Evolutionary conservation across 2,113 vertebrate species (phyloP).

Genomic region (Aldabrachelys gigantea): DNA sequence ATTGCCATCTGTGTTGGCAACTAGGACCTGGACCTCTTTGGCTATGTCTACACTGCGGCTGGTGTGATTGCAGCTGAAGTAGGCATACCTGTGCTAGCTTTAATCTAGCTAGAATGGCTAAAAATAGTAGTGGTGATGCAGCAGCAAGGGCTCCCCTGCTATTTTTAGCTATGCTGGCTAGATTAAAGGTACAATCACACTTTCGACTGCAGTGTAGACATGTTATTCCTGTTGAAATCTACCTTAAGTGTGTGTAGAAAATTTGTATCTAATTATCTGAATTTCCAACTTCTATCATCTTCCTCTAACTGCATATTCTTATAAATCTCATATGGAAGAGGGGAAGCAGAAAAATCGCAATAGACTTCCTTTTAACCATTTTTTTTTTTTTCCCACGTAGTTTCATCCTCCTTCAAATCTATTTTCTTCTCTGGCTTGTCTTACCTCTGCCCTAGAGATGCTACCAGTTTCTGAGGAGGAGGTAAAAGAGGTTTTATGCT

Average conservation of each 20-base stretch:
- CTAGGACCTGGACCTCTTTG: not conserved
- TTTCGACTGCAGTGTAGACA: not conserved
- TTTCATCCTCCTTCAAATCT: not conserved
- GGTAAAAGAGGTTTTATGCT: not conserved
- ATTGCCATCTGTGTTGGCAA: not conserved
- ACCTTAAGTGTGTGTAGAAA: not conserved
- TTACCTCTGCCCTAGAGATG: not conserved
- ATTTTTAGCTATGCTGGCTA: not conserved
- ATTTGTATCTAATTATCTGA: not conserved
- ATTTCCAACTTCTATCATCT: not conserved
- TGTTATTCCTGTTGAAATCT: not conserved
- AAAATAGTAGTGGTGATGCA: not conserved
- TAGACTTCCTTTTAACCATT: not conserved
- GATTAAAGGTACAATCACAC: not conserved
- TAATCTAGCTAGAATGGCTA: not conserved
- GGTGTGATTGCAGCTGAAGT: not conserved
- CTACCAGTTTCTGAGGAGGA: not conserved
- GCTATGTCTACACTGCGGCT: not conserved
- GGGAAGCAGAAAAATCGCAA: not conserved
- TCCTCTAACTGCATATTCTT: not conserved
- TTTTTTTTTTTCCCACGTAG: not conserved
- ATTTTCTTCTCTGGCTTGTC: not conserved
- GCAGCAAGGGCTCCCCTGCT: not conserved
- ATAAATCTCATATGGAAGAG: not conserved
- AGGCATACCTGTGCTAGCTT: not conserved